phyloP scores from a whole-genome alignment of 2,888 invertebrate species.

The Germaria angustata region DNA sequence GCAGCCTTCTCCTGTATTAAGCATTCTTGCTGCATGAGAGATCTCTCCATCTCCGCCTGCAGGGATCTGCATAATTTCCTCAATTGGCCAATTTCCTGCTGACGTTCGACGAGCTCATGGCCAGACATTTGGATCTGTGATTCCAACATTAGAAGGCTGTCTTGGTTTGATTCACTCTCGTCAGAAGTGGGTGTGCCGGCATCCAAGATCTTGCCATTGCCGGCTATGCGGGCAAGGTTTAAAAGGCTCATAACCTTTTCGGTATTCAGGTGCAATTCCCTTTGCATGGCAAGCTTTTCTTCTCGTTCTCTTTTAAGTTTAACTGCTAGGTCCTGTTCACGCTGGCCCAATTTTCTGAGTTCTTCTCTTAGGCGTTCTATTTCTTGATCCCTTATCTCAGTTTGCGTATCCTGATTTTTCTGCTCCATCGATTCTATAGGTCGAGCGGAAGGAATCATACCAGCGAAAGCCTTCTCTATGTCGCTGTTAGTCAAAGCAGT shows the following conservation, averaged over 20 bases:
- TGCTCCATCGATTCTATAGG: constrained; percentile 81
- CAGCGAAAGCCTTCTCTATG: constrained; percentile 86
- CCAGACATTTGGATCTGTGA: constrained; percentile 88
- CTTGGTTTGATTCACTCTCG: constrained; percentile 82
- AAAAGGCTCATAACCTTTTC: constrained; percentile 85
- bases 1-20: constrained; percentile 88
- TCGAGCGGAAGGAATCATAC: constrained; percentile 79
- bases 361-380: constrained; percentile 83
- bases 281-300: constrained; percentile 87
- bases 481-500: constrained; percentile 88
- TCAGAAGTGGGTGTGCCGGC: constrained; percentile 79
- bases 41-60: constrained; percentile 86
- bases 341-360: constrained; percentile 82
- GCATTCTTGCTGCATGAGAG: constrained; percentile 84
- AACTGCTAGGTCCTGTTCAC: constrained; percentile 83
- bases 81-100: constrained; percentile 87
- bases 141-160: constrained; percentile 88
- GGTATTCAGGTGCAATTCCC: constrained; percentile 87
- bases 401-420: constrained; percentile 83
- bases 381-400: constrained; percentile 84
- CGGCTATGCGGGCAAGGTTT: constrained; percentile 78
- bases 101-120: constrained; percentile 87
- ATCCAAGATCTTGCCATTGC: constrained; percentile 65
- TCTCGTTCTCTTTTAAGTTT: constrained; percentile 85
- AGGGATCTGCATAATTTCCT: constrained; percentile 86